Evolutionary conservation across 1,140 invertebrate genomes (phyloP).

Genomic region (Geopemphigus sp.): DNA sequence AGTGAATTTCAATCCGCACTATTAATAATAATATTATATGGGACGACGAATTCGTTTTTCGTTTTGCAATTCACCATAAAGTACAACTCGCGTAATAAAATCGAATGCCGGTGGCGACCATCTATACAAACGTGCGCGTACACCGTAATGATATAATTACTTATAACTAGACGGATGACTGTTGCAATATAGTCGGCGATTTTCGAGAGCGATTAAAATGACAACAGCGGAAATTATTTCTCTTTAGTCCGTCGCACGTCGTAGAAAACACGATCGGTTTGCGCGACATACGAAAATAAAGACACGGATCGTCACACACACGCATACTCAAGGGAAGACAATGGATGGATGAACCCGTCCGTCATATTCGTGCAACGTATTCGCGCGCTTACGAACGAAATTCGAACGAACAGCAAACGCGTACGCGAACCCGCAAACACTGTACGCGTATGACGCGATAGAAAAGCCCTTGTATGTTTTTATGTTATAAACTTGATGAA

Average conservation of each 20-base stretch:
- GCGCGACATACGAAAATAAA: not conserved
- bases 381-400: too few species aligned
- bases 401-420: too few species aligned
- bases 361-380: too few species aligned
- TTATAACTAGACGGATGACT: not conserved
- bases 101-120: not conserved
- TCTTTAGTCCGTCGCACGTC: not conserved
- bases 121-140: not conserved
- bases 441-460: too few species aligned
- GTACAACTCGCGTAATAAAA: slow-evolving; percentile 17
- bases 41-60: slow-evolving; percentile 16
- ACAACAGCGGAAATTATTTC: not conserved
- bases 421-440: too few species aligned
- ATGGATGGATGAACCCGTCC: too few species aligned
- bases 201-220: not conserved
- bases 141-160: too few species aligned
- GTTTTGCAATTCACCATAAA: slow-evolving; percentile 22
- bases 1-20: slow-evolving; percentile 4
- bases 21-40: not conserved
- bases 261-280: slow-evolving; percentile 1
- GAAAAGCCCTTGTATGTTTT: too few species aligned
- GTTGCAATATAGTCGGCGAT: not conserved
- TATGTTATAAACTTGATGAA: not conserved
- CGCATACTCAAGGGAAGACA: too few species aligned
- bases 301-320: too few species aligned